A percentile compares a stretch with the other conserved stretches of the same genome.
Evolutionary conservation across 2,888 invertebrate species (phyloP).

Genomic region (Balanococcus diminutus): DNA sequence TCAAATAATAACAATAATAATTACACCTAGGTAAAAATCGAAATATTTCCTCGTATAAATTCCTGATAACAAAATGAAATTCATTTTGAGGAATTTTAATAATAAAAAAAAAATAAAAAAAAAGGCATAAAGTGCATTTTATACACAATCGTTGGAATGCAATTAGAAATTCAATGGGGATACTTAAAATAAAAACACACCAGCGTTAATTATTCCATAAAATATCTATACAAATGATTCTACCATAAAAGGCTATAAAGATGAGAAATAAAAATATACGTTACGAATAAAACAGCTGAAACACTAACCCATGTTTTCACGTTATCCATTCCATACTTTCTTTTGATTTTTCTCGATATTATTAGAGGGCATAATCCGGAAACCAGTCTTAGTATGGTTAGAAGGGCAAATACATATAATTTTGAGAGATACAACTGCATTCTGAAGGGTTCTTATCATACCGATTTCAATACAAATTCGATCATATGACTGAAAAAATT

Average conservation of each 20-base stretch:
- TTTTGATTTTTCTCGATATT: conserved; percentile 55
- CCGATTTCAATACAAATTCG: not conserved
- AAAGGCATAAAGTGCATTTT: not conserved
- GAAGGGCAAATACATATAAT: conserved; percentile 26
- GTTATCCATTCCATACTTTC: conserved; percentile 37
- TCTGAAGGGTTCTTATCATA: conserved; percentile 20
- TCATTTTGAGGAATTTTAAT: too few relatives aligned
- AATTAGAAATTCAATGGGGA: not conserved
- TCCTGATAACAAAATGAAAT: not conserved
- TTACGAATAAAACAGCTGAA: not conserved
- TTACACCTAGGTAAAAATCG: too few relatives aligned
- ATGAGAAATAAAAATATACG: not conserved
- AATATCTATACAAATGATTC: not conserved
- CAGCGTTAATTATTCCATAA: not conserved
- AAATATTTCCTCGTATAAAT: not conserved
- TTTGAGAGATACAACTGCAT: conserved; percentile 44
- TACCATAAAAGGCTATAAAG: not conserved
- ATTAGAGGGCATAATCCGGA: conserved; percentile 56
- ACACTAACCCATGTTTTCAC: conserved; percentile 45
- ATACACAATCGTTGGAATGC: not conserved
- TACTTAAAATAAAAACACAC: not conserved
- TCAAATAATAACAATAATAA: too few relatives aligned
- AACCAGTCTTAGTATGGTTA: conserved; percentile 54
- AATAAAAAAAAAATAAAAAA: too few relatives aligned
- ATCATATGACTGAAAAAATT: not conserved